Conservation (phyloP, 2,113 vertebrate species). For the Hymenochirus boettgeri region DNA sequence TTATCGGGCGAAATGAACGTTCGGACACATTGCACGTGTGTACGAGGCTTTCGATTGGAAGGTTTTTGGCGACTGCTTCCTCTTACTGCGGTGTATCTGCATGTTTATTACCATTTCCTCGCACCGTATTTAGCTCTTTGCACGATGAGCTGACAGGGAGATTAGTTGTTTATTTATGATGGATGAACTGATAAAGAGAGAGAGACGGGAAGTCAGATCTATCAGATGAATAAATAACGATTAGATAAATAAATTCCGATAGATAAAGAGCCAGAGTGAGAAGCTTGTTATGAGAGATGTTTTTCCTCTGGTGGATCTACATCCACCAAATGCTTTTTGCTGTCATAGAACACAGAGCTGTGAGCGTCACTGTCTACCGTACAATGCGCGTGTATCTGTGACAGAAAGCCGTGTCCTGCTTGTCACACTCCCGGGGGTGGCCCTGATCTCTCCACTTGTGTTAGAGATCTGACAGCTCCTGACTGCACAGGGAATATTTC, state of each 20-base stretch:
- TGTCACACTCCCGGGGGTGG: constrained; percentile 34
- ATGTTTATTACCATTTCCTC: too few species aligned
- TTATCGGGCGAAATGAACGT: too few species aligned
- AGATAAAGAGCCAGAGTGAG: background rate
- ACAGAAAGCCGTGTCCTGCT: constrained; percentile 19
- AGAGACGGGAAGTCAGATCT: too few species aligned
- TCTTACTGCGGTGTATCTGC: too few species aligned
- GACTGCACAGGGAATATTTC: constrained; percentile 34
- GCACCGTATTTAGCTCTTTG: too few species aligned
- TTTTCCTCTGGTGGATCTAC: background rate
- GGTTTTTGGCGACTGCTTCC: too few species aligned
- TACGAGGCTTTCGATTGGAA: too few species aligned
- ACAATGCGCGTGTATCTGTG: constrained; percentile 14
- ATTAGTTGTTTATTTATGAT: too few species aligned
- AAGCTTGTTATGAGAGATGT: background rate
- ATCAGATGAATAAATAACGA: too few species aligned
- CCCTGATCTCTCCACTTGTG: constrained; percentile 26
- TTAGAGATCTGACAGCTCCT: constrained; percentile 30
- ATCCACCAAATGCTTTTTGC: background rate
- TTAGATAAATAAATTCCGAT: background rate
- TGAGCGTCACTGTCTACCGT: background rate
- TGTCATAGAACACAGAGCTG: constrained; percentile 9
- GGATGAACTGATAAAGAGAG: too few species aligned
- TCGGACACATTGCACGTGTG: too few species aligned
- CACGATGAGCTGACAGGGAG: too few species aligned